Evolutionary conservation across 1,140 invertebrate species (phyloP), one percentile per base, ranked within the genome.

Genomic region (Lepidurus arcticus): DNA sequence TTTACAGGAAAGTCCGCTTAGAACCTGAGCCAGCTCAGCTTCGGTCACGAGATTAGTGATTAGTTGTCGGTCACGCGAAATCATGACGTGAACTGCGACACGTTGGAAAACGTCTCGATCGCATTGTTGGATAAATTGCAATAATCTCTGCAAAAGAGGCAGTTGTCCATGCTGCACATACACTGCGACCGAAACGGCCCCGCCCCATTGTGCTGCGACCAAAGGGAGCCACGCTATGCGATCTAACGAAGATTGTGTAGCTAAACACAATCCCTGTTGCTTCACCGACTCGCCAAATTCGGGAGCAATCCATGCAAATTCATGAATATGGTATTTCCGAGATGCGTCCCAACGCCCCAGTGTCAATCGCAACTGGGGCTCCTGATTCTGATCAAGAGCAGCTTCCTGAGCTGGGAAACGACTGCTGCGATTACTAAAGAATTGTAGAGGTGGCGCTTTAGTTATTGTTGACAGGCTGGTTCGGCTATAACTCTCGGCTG

Each of bases 191-290:
- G 94, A 97, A 81, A 97, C 91, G 0, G 94, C 92, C 0, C 94
- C 94, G 1, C 88, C 87, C 95, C 95, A 98, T 78, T 92, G 90
- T 42, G 91, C 87, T 1, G 91, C 90, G 16, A 95, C 21, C 74
- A 92, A 89, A 0, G 92, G 88, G 7, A 98, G 80, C 42, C 93
- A 93, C 76, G 89, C 87, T 3, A 96, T 83, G 75, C 92, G 89
- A 81, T 96, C 94, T 26, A 95, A 86, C 0, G 93, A 94, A 78
- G 90, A 91, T 83, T 95, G 93, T 0, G 93, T 95, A 0, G 94
- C 93, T 24, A 96, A 84, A 80, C 92, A 93, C 7, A 94, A 91
- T 34, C 85, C 85, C 77, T 88, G 89, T 3, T 86, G 84, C 5
- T 88, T 84, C 21, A 88, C 90, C 1, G 90, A 80, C 7, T 89